These are phyloP conservation scores for Clarias fuscus DNA, from an alignment of 2,797 vertebrate species.

Conservation along the genomic window DNA sequence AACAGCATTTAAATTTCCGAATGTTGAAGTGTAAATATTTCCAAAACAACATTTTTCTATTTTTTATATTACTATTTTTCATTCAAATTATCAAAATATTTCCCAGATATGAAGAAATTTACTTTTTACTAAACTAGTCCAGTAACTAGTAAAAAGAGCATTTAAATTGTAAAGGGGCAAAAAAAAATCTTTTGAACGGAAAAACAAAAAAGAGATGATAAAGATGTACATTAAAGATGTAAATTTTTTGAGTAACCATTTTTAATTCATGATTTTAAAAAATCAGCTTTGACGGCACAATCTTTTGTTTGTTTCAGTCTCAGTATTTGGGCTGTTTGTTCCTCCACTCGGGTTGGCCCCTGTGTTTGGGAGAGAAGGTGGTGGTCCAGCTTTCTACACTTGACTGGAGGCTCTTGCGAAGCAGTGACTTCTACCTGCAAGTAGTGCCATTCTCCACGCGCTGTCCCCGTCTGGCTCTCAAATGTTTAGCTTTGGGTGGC, in stretches of 20 bases:
- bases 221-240: too few relatives aligned
- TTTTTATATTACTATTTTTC: background rate
- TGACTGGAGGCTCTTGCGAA: conserved; percentile 86
- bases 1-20: background rate
- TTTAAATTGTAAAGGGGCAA: background rate
- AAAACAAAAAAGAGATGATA: background rate
- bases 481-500: conserved; percentile 85
- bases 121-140: background rate
- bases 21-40: background rate
- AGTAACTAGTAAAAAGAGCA: background rate
- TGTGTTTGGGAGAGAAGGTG: conserved; percentile 87
- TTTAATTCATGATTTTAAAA: background rate
- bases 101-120: background rate
- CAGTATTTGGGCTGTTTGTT: conserved; percentile 91
- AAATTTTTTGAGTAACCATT: background rate
- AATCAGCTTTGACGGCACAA: background rate
- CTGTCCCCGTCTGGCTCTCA: conserved; percentile 85
- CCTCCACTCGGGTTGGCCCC: conserved; percentile 90
- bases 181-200: background rate
- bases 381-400: conserved; percentile 89
- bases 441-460: conserved; percentile 88
- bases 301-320: conserved; percentile 69
- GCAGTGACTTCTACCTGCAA: conserved; percentile 92
- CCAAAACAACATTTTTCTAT: background rate
- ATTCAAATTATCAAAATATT: too few relatives aligned